phyloP scores from a whole-genome alignment of 1,140 invertebrate species.

The Sesamia nonagrioides region DNA sequence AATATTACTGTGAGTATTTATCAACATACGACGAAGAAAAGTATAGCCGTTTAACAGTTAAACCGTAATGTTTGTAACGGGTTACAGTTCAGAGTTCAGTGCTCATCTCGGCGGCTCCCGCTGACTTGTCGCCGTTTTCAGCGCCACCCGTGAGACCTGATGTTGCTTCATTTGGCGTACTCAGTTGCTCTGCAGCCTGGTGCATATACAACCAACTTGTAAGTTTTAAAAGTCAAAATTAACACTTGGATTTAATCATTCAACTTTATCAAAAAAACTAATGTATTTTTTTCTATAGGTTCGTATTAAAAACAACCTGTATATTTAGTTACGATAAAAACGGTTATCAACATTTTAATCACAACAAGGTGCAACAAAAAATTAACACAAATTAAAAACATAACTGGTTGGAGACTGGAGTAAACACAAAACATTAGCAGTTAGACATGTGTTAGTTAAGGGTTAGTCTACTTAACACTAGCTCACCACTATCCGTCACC shows the following conservation, averaged over 20 bases:
- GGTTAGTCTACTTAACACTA: conserved; percentile 66
- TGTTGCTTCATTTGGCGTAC: conserved; percentile 56
- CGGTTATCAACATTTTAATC: conserved; percentile 48
- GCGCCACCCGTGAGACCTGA: conserved; percentile 54
- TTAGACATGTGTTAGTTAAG: conserved; percentile 69
- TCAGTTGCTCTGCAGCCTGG: conserved; percentile 84
- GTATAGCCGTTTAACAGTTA: conserved; percentile 15
- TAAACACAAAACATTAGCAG: conserved; percentile 58
- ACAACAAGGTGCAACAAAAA: conserved; percentile 60
- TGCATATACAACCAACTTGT: conserved; percentile 51
- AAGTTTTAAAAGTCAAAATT: conserved; percentile 2
- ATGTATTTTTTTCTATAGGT: neutral
- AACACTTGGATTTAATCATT: neutral
- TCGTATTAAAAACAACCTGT: conserved; percentile 1
- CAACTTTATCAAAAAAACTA: too few species aligned
- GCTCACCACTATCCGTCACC: conserved; percentile 57
- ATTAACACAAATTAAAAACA: conserved; percentile 53
- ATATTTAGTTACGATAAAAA: conserved; percentile 20
- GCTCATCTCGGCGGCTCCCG: conserved; percentile 77
- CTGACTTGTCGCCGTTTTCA: conserved; percentile 60
- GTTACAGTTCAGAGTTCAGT: conserved; percentile 74
- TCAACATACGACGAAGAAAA: conserved; percentile 3
- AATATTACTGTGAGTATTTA: conserved; percentile 44
- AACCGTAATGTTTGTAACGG: conserved; percentile 14
- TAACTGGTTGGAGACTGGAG: conserved; percentile 1